phyloP scores from a whole-genome alignment of 2,113 vertebrate species.

The Siniperca knerii region DNA sequence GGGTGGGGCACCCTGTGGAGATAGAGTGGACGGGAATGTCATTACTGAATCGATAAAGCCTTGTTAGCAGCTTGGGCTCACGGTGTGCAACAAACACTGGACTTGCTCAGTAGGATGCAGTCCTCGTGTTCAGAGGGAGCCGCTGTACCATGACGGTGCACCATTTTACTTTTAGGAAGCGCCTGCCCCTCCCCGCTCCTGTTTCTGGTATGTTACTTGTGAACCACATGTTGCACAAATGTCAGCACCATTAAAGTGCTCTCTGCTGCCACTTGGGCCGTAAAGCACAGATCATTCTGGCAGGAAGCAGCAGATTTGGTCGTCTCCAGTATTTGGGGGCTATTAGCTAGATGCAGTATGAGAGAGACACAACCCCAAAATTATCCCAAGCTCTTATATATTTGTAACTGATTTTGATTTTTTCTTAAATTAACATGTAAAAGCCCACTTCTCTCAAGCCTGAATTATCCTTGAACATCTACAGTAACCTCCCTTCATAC shows the following conservation, averaged over 20 bases:
- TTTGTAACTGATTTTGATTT: not conserved
- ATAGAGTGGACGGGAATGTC: slow-evolving; percentile 83
- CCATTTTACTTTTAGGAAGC: slow-evolving; percentile 33
- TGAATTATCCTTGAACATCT: not conserved
- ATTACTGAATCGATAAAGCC: slow-evolving; percentile 84
- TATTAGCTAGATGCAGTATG: not conserved
- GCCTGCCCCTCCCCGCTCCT: slow-evolving; percentile 23
- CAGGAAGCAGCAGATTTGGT: slow-evolving; percentile 31
- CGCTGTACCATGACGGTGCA: slow-evolving; percentile 50
- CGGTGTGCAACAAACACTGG: slow-evolving; percentile 55
- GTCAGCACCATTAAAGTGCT: slow-evolving; percentile 54
- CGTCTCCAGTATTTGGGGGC: not conserved
- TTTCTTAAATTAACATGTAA: not conserved
- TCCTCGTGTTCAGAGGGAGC: slow-evolving; percentile 23
- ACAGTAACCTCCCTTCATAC: not conserved
- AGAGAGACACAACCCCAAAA: not conserved
- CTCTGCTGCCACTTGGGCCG: slow-evolving; percentile 45
- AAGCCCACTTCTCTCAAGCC: not conserved
- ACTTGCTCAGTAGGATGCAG: slow-evolving; percentile 19
- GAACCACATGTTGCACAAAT: slow-evolving; percentile 68
- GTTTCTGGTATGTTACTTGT: slow-evolving; percentile 65
- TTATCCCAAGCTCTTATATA: not conserved
- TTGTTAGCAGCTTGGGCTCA: slow-evolving; percentile 71
- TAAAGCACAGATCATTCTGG: slow-evolving; percentile 54
- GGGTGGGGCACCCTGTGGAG: slow-evolving; percentile 86